Evolutionary conservation across 2,888 invertebrate species (phyloP).

Genomic region (Dinocampus coccinellae): DNA sequence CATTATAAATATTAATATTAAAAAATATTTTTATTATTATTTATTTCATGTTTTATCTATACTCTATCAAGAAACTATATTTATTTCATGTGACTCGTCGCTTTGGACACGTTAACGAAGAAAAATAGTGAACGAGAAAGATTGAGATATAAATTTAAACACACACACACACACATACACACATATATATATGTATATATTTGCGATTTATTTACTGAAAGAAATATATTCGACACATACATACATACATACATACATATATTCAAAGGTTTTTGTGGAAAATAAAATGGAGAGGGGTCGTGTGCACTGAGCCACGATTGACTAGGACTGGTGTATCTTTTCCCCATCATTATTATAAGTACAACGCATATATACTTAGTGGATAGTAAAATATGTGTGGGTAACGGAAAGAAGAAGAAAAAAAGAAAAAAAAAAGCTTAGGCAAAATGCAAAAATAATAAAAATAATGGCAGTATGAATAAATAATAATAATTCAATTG

Average conservation of each 20-base stretch:
- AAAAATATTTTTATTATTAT: no score
- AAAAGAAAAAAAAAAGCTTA: background rate
- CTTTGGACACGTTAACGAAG: constrained; percentile 11
- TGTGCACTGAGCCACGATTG: background rate
- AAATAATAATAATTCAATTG: no score
- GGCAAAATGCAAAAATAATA: no score
- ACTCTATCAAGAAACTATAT: constrained; percentile 16
- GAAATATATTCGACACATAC: constrained; percentile 2
- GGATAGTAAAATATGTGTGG: background rate
- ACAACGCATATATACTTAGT: constrained; percentile 1
- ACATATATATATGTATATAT: constrained; percentile 10
- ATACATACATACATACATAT: background rate
- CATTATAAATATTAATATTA: no score
- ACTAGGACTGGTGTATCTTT: constrained; percentile 13
- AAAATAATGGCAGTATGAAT: no score
- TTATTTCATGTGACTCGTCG: background rate
- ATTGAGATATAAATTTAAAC: background rate
- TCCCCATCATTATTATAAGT: constrained; percentile 20
- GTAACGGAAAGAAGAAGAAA: background rate
- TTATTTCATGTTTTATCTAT: background rate
- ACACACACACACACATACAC: no score
- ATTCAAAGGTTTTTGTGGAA: background rate
- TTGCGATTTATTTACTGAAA: constrained; percentile 20
- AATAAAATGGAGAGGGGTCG: background rate
- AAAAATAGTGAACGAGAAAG: constrained; percentile 8